Evolutionary conservation across 2,888 invertebrate genomes (phyloP).

Genomic region (Microlaimidae sp.): DNA sequence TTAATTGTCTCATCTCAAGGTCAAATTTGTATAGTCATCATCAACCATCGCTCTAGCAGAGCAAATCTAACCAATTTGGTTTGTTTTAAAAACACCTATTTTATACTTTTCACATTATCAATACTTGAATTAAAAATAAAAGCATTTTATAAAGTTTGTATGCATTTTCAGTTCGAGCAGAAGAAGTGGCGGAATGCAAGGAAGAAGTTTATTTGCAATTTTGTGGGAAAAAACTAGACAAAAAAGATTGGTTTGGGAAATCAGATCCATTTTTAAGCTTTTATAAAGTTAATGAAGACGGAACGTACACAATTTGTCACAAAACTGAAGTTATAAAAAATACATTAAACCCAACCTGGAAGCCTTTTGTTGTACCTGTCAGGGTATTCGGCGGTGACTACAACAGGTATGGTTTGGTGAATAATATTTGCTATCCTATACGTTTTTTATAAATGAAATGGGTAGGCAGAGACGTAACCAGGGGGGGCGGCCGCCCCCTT

Average conservation of each 20-base stretch:
- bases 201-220: constrained; percentile 13
- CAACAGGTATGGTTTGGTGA: constrained; percentile 8
- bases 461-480: no score
- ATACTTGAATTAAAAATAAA: no score
- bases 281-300: constrained; percentile 23
- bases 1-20: no score
- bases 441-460: no score
- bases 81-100: no score
- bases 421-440: not conserved
- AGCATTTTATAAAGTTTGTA: no score
- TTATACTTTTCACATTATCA: no score
- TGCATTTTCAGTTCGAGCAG: constrained; percentile 12
- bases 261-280: constrained; percentile 29
- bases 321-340: constrained; percentile 44
- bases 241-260: constrained; percentile 28
- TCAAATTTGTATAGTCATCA: no score
- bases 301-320: constrained; percentile 22
- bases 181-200: constrained; percentile 15
- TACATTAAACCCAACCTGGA: constrained; percentile 45
- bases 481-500: no score
- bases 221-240: constrained; percentile 19
- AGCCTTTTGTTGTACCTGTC: constrained; percentile 39
- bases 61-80: no score
- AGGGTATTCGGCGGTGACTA: constrained; percentile 40
- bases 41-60: no score